Evolutionary conservation across 2,888 invertebrate genomes (phyloP).

Genomic region (Cheilosia soror): DNA sequence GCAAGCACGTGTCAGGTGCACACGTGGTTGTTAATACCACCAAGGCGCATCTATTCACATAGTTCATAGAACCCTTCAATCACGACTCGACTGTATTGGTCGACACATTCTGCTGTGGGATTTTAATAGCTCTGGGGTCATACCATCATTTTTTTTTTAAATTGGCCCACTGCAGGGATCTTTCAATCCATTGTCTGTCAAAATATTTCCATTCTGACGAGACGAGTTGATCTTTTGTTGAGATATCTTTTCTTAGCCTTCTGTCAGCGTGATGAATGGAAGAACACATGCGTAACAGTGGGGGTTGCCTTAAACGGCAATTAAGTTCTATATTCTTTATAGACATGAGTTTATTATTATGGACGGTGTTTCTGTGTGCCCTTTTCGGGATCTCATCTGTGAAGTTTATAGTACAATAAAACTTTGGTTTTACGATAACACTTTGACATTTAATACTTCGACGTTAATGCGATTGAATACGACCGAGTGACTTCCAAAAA

Average conservation of each 20-base stretch:
- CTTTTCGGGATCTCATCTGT: constrained; percentile 18
- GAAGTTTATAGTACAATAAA: constrained; percentile 7
- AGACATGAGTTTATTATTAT: background rate
- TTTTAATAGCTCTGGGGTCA: background rate
- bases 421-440: background rate
- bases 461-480: constrained; percentile 18
- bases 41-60: constrained; percentile 1
- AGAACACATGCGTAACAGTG: constrained; percentile 18
- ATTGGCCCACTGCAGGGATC: constrained; percentile 1
- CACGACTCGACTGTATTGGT: background rate
- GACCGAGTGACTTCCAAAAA: constrained; percentile 67
- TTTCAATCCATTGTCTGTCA: constrained; percentile 36
- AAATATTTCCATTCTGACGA: constrained; percentile 53
- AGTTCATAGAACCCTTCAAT: background rate
- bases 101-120: background rate
- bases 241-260: background rate
- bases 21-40: constrained; percentile 4
- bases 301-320: constrained; percentile 7
- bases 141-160: background rate
- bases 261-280: constrained; percentile 2
- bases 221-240: constrained; percentile 11
- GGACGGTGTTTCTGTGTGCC: background rate
- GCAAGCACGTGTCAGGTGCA: constrained; percentile 33
- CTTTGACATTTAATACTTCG: constrained; percentile 61
- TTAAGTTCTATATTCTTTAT: constrained; percentile 11